Evolutionary conservation across 92 coral and sea anemone genomes (phyloP).

Genomic region (Epizoanthus scotinus): DNA sequence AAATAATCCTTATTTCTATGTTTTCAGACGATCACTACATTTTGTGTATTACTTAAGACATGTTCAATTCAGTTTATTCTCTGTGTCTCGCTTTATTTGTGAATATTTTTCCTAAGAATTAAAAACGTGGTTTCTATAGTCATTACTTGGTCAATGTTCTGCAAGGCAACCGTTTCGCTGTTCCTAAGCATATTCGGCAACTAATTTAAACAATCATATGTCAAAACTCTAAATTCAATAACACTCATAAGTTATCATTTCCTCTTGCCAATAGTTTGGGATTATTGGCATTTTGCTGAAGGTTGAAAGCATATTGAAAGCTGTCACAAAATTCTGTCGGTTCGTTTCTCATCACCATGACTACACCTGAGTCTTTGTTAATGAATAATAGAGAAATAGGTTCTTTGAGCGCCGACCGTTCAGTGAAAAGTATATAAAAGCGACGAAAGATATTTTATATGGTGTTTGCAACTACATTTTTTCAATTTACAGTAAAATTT

Average conservation of each 20-base stretch:
- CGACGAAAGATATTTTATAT: not conserved
- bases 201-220: not conserved
- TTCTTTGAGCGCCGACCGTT: not conserved
- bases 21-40: too few species aligned
- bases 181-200: not conserved
- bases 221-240: conserved; percentile 25
- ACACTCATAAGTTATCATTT: conserved; percentile 14
- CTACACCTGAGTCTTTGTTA: conserved; percentile 4
- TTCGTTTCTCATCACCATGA: conserved; percentile 29
- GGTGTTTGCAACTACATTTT: not conserved
- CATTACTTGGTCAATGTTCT: too few species aligned
- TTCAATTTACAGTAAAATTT: not conserved
- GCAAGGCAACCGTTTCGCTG: not conserved
- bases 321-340: conserved; percentile 33
- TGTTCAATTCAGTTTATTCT: too few species aligned
- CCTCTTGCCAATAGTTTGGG: conserved; percentile 5
- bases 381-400: too few species aligned
- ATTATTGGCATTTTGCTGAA: not conserved
- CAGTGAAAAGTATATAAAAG: not conserved
- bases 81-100: too few species aligned
- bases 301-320: conserved; percentile 3
- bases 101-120: too few species aligned
- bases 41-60: too few species aligned
- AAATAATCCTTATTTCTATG: too few species aligned
- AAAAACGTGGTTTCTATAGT: too few species aligned